Evolutionary conservation across 2,113 vertebrate species (phyloP).

Genomic region (Limanda limanda): DNA sequence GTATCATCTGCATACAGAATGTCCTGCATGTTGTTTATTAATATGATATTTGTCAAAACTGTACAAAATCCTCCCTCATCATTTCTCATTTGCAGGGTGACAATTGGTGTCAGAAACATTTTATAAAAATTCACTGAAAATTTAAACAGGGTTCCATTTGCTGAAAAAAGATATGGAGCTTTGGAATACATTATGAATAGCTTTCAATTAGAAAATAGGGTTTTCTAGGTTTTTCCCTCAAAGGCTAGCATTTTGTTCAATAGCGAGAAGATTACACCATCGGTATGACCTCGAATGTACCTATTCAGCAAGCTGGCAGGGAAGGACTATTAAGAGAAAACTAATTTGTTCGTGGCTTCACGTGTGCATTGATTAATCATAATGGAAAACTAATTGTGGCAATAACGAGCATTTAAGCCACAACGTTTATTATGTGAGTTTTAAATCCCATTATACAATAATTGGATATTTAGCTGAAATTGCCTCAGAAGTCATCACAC

Average conservation of each 20-base stretch:
- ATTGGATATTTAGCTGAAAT: conserved; percentile 34
- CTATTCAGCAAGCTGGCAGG: conserved; percentile 13
- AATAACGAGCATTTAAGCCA: not conserved
- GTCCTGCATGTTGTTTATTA: too few relatives aligned
- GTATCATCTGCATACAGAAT: not conserved
- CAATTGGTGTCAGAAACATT: not conserved
- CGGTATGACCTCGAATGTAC: conserved; percentile 5
- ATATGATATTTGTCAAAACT: not conserved
- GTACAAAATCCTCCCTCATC: not conserved
- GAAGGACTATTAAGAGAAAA: not conserved
- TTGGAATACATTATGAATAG: not conserved
- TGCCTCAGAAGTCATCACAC: conserved; percentile 21
- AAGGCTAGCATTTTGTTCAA: not conserved
- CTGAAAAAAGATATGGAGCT: not conserved
- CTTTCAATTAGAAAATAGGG: not conserved
- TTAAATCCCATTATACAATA: conserved; percentile 22
- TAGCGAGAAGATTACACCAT: not conserved
- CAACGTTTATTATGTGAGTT: not conserved
- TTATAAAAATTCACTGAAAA: not conserved
- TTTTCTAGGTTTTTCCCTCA: conserved; percentile 3
- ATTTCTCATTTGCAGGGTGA: not conserved
- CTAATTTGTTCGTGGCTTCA: not conserved
- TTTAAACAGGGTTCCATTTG: not conserved
- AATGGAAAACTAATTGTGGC: not conserved
- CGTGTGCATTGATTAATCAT: not conserved